These are phyloP conservation scores for Acanthurus leucopareius DNA, from an alignment of 2,797 vertebrate species.

Conservation along the genomic window DNA sequence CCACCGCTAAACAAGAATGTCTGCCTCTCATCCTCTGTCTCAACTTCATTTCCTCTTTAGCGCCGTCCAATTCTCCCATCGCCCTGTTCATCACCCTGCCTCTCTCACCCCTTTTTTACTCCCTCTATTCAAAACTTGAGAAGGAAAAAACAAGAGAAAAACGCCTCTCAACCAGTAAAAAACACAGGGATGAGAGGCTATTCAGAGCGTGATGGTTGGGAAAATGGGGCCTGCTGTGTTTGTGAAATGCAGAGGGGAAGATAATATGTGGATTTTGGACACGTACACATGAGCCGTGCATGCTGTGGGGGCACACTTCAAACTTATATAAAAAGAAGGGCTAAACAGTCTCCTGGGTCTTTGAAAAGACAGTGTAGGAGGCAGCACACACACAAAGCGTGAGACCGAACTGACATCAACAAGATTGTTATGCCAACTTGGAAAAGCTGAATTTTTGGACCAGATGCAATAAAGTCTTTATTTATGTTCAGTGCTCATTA, in stretches of 20 bases:
- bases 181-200: conserved; percentile 67
- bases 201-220: conserved; percentile 55
- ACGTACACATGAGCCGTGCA: conserved; percentile 22
- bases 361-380: conserved; percentile 12
- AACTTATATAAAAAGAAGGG: conserved; percentile 27
- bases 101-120: conserved; percentile 55
- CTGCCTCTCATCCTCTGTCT: conserved; percentile 47
- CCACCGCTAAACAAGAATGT: conserved; percentile 62
- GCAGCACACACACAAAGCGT: conserved; percentile 7
- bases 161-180: conserved; percentile 53
- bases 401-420: conserved; percentile 1
- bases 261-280: conserved; percentile 44
- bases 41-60: conserved; percentile 60
- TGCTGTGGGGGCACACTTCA: conserved; percentile 49
- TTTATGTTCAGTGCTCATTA: conserved; percentile 12
- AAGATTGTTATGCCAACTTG: conserved; percentile 12
- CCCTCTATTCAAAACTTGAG: conserved; percentile 72
- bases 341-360: conserved; percentile 35
- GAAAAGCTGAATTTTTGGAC: conserved; percentile 17
- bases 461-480: conserved; percentile 12
- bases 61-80: conserved; percentile 55
- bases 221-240: conserved; percentile 51
- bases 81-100: conserved; percentile 40
- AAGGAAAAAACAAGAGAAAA: conserved; percentile 43
- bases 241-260: conserved; percentile 55